Evolutionary conservation across 2,888 invertebrate genomes (phyloP).

Genomic region (Gerris lacustris): DNA sequence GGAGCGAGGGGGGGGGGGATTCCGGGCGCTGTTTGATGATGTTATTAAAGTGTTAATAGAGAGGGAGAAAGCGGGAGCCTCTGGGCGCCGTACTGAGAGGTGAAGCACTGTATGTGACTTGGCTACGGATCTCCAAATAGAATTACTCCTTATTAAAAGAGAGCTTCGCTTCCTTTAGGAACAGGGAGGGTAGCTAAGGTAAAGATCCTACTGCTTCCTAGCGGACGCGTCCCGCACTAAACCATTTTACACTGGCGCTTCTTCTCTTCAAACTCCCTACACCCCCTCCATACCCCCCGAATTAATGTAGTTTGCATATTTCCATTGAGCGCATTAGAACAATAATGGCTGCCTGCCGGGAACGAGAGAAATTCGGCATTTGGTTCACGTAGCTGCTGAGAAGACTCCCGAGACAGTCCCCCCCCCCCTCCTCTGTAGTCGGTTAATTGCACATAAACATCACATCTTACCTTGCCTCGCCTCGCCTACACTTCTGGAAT

Average conservation of each 20-base stretch:
- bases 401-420: slow-evolving; percentile 5
- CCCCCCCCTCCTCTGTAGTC: neutral
- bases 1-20: neutral
- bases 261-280: neutral
- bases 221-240: slow-evolving; percentile 1
- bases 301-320: slow-evolving; percentile 12
- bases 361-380: slow-evolving; percentile 7
- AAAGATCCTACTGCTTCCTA: neutral
- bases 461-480: slow-evolving; percentile 1
- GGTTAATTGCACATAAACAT: slow-evolving; percentile 12
- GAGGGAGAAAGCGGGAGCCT: neutral
- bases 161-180: neutral
- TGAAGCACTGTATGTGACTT: slow-evolving; percentile 6
- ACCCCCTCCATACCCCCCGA: neutral
- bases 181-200: neutral
- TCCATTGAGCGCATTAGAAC: slow-evolving; percentile 8
- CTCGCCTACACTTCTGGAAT: neutral
- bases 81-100: neutral
- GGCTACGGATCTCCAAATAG: slow-evolving; percentile 10
- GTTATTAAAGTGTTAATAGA: slow-evolving; percentile 12
- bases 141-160: slow-evolving; percentile 7
- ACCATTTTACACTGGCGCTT: slow-evolving; percentile 8
- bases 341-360: neutral
- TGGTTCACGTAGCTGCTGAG: neutral
- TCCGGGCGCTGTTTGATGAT: slow-evolving; percentile 6